Evolutionary conservation across 2,888 invertebrate species (phyloP).

Genomic region (Philonicus albiceps): DNA sequence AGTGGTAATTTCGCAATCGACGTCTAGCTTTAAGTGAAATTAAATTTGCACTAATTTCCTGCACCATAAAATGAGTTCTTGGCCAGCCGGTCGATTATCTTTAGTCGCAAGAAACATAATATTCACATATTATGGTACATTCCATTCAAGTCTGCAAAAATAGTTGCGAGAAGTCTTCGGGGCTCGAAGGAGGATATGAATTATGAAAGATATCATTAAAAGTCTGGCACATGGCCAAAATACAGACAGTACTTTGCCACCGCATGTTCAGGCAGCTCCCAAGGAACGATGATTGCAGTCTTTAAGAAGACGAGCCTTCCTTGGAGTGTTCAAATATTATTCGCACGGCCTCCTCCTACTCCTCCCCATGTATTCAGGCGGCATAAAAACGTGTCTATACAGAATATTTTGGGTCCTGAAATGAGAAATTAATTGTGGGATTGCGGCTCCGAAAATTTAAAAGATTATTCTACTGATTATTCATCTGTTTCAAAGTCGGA

Average conservation of each 20-base stretch:
- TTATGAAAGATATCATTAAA: slow-evolving; percentile 47
- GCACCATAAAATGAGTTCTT: neutral
- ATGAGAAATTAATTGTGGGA: neutral
- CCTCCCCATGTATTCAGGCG: neutral
- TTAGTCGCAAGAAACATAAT: neutral
- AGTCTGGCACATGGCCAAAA: slow-evolving; percentile 44
- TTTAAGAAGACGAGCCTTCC: slow-evolving; percentile 36
- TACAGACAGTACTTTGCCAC: slow-evolving; percentile 28
- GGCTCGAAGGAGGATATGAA: slow-evolving; percentile 38
- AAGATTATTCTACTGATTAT: slow-evolving; percentile 9
- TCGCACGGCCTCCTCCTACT: no score
- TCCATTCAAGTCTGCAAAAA: slow-evolving; percentile 20
- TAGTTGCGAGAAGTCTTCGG: neutral
- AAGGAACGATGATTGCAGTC: slow-evolving; percentile 45
- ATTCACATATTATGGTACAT: slow-evolving; percentile 4
- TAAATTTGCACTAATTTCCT: slow-evolving; percentile 37
- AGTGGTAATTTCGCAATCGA: slow-evolving; percentile 3
- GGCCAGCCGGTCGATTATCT: neutral
- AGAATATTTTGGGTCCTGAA: neutral
- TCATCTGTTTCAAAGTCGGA: neutral
- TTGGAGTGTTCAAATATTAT: slow-evolving; percentile 27
- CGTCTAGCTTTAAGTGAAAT: slow-evolving; percentile 15
- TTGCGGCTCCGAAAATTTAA: slow-evolving; percentile 12
- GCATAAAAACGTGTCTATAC: neutral
- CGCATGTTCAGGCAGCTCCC: slow-evolving; percentile 30